Percentiles rank a stretch among this genome's conserved stretches.
Conservation (phyloP, 2,113 vertebrate genomes). For the Mola mola region DNA sequence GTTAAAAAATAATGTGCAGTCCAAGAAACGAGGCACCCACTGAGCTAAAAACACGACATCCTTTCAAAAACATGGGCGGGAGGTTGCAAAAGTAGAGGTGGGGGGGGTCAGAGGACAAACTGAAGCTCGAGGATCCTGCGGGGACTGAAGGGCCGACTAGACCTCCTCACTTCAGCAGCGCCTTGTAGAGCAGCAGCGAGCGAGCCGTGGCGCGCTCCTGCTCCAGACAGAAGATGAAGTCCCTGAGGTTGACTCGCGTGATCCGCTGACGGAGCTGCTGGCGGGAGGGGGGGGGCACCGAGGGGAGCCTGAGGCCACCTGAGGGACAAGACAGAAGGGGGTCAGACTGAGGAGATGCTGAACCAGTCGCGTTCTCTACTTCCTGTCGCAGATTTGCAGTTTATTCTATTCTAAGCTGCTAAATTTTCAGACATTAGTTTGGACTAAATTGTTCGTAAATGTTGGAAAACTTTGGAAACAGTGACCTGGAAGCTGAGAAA, state of each 20-base stretch:
- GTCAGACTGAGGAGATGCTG: neutral
- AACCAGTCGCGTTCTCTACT: too few relatives aligned
- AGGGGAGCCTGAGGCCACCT: conserved; percentile 73
- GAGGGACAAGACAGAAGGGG: neutral
- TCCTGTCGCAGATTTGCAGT: too few relatives aligned
- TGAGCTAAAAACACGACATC: neutral
- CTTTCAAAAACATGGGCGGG: neutral
- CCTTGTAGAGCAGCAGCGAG: conserved; percentile 85
- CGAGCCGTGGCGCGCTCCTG: conserved; percentile 82
- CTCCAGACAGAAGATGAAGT: conserved; percentile 89
- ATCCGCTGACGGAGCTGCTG: conserved; percentile 85
- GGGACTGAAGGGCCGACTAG: too few relatives aligned
- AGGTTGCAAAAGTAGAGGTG: neutral
- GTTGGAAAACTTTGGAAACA: too few relatives aligned
- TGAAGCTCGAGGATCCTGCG: neutral
- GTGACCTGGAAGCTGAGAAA: too few relatives aligned
- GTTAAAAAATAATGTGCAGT: neutral
- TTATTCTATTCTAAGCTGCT: too few relatives aligned
- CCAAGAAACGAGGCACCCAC: neutral
- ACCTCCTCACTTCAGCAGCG: conserved; percentile 75
- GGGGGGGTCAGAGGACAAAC: neutral
- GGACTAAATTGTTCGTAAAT: too few relatives aligned
- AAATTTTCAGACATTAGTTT: too few relatives aligned
- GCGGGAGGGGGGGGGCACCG: conserved; percentile 63
- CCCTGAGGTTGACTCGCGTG: conserved; percentile 88